Evolutionary conservation across 2,797 vertebrate species (phyloP), one percentile per base, ranked within the genome.

Genomic region (Carduelis carduelis): DNA sequence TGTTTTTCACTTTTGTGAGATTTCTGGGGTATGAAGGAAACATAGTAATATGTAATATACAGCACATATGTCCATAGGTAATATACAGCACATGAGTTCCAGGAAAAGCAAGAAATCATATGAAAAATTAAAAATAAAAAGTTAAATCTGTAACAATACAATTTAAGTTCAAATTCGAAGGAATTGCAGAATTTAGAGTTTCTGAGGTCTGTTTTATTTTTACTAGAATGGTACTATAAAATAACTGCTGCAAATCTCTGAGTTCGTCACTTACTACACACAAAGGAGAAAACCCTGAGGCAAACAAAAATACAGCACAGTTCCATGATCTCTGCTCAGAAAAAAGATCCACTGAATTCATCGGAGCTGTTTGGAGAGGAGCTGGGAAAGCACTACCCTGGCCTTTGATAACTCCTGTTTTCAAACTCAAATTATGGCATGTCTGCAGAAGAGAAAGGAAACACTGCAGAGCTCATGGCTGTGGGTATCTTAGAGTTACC

Each of bases 61-160:
- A 55, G 4, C 28, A 44, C 6, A 35, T 35, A 24, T 12, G 8
- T 26, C 20, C 1, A 0, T 39, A 30, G 21, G 6, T 60, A 70
- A 66, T 12, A 79, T 20, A 39, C 8, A 77, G 6, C 14, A 91
- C 52, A 30, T 8, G 8, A n/a, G 22, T 46, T 55, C 57, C 72
- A 88, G 41, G 13, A 84, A 34, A 56, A 59, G 19, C 19, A 83
- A 69, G 2, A 65, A 68, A 84, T 57, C 34, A 53, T 46, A 65
- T 5, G 11, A 63, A 53, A 85, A 92, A 74, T 61, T 80, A n/a
- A 84, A 91, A 96, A 9, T 6, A 85, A 61, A n/a, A 55, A n/a
- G 0, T 24, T 59, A 23, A 79, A 65, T 68, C 41, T 6, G 14
- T n/a, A 83, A 26, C 5, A 53, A 49, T 59, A 20, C 3, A 6